phyloP scores from a whole-genome alignment of 2,797 vertebrate species.

The Austrolebias charrua region DNA sequence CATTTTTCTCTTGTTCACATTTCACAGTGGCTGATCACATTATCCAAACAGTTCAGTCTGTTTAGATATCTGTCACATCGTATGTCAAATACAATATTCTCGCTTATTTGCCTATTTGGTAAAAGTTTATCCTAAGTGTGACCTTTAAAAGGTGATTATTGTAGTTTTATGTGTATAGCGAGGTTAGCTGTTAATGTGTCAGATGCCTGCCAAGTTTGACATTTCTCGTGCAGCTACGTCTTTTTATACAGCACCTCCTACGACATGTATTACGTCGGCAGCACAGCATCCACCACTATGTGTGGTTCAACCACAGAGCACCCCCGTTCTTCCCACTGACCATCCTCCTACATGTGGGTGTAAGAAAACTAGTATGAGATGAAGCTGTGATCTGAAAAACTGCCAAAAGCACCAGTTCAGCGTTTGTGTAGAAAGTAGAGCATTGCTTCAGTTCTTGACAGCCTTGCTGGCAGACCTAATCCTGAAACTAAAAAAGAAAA shows the following conservation, averaged over 20 bases:
- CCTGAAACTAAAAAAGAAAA: too few relatives aligned
- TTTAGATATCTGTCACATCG: not conserved
- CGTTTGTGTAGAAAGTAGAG: constrained; percentile 28
- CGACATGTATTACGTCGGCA: constrained; percentile 49
- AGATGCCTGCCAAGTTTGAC: constrained; percentile 47
- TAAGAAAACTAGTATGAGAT: constrained; percentile 35
- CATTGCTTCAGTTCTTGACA: constrained; percentile 16
- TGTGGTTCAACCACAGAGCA: constrained; percentile 43
- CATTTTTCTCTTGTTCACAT: constrained; percentile 2
- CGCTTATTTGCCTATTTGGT: not conserved
- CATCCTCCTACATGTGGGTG: constrained; percentile 50
- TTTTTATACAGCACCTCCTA: constrained; percentile 49
- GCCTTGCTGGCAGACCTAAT: too few relatives aligned
- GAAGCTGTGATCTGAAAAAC: constrained; percentile 20
- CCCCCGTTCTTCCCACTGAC: constrained; percentile 60
- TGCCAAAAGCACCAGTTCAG: constrained; percentile 24
- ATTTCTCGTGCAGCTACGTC: constrained; percentile 44
- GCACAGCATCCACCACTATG: constrained; percentile 26
- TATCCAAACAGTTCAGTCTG: not conserved
- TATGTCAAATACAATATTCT: not conserved
- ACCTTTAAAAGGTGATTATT: not conserved
- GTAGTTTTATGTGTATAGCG: constrained; percentile 18
- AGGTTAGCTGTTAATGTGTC: constrained; percentile 30
- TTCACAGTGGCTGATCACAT: constrained; percentile 1
- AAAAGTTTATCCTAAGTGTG: not conserved